Evolutionary conservation across 2,797 vertebrate genomes (phyloP), one percentile per base, ranked within the genome.

Genomic region (Coccyzus lansbergi): DNA sequence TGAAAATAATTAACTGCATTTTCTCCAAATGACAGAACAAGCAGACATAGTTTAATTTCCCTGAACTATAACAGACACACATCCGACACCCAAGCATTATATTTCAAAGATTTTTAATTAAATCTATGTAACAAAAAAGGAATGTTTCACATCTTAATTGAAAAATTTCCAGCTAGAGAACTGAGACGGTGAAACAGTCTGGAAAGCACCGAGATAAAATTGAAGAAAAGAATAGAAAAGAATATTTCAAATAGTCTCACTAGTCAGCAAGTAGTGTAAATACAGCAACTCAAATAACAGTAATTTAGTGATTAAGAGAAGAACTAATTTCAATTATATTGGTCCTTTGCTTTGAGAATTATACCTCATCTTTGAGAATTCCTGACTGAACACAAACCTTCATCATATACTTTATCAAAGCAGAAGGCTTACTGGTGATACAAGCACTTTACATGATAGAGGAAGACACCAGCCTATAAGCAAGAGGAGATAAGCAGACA

Each of bases 31-130:
- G 44, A 53, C 1, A 86, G 40, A 86, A 83, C 20, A 62, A 85
- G 75, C 34, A 92, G 62, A 31, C 93, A 72, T 25, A 83, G 55
- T 83, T 94, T 88, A 85, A 94, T 96, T 92, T 93, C 60, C 25
- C 62, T 95, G 51, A 70, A 72, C 31, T 80, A 65, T 80, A 91
- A 94, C 46, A 83, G 65, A 83, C 62, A 90, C 63, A 89, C 51
- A 89, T 81, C 69, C 79, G 84, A 93, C 65, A 78, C 62, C 44
- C 56, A 75, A 86, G 34, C 60, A 83, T 63, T 94, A 74, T 58
- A 93, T 95, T 96, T 91, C 88, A 93, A 96, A 92, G 52, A 89
- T 86, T 84, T 95, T 94, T 95, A 96, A 96, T 96, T 97, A 95
- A 94, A 95, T 92, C 82, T 84, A 93, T 84, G 77, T 88, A 95